Conservation (phyloP, 2,888 invertebrate genomes). For the Sphinx pinastri region DNA sequence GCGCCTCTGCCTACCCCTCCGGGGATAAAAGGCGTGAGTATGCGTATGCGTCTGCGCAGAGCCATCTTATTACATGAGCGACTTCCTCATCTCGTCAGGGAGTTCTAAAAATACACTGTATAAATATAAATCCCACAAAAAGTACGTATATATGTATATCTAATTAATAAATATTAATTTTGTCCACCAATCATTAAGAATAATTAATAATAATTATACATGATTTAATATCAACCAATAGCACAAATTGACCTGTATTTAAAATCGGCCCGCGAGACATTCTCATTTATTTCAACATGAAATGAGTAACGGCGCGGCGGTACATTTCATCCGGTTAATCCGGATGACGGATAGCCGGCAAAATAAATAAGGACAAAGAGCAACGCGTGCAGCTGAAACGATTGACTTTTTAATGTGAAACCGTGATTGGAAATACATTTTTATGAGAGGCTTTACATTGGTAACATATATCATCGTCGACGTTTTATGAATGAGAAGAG, state of each 20-base stretch:
- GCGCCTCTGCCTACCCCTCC: too few relatives aligned
- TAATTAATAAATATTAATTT: too few relatives aligned
- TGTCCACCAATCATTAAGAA: too few relatives aligned
- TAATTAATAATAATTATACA: neutral
- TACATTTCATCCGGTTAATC: slow-evolving; percentile 22
- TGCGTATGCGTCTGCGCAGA: too few relatives aligned
- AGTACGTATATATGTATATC: too few relatives aligned
- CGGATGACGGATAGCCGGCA: slow-evolving; percentile 25
- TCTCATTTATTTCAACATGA: slow-evolving; percentile 15
- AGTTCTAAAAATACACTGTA: too few relatives aligned
- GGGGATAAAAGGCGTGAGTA: too few relatives aligned
- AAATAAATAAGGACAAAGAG: slow-evolving; percentile 22
- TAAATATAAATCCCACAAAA: too few relatives aligned
- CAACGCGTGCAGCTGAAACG: neutral
- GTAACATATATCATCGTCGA: too few relatives aligned
- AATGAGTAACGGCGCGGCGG: slow-evolving; percentile 10
- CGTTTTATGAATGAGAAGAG: too few relatives aligned
- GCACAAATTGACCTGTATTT: slow-evolving; percentile 9
- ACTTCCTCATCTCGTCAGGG: too few relatives aligned
- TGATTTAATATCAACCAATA: neutral
- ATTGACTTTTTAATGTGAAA: slow-evolving; percentile 18
- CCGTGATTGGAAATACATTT: slow-evolving; percentile 18
- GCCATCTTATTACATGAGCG: too few relatives aligned
- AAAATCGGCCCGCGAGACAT: neutral
- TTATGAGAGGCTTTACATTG: slow-evolving; percentile 6